A percentile compares a stretch with the other conserved stretches of the same genome.
Evolutionary conservation across 1,140 invertebrate species (phyloP).

Genomic region (Eufriesea mexicana): DNA sequence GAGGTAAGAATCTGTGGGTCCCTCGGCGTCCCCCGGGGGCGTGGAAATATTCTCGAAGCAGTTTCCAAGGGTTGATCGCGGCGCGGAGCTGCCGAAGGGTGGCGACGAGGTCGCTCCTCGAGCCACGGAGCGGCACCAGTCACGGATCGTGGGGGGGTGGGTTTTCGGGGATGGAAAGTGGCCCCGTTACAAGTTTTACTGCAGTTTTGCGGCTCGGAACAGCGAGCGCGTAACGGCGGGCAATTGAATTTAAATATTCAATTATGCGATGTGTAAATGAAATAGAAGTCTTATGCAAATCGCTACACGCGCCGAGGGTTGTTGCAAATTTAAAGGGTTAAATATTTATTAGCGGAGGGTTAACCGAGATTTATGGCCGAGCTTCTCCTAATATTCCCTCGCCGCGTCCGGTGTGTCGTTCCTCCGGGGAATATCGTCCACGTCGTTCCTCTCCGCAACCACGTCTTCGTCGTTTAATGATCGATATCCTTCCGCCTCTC

Average conservation of each 20-base stretch:
- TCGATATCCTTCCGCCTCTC: slow-evolving; percentile 1
- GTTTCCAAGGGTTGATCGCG: slow-evolving; percentile 72
- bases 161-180: slow-evolving; percentile 77
- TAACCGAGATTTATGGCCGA: slow-evolving; percentile 81
- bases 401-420: slow-evolving; percentile 40
- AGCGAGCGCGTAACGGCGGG: slow-evolving; percentile 80
- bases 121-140: slow-evolving; percentile 14
- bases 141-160: slow-evolving; percentile 35
- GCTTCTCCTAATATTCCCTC: slow-evolving; percentile 58
- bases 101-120: not conserved
- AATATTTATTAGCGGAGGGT: slow-evolving; percentile 83
- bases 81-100: slow-evolving; percentile 28
- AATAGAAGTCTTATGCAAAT: slow-evolving; percentile 85
- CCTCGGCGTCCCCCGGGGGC: slow-evolving; percentile 20
- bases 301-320: slow-evolving; percentile 81
- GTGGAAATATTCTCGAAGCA: slow-evolving; percentile 74
- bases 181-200: slow-evolving; percentile 83
- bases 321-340: slow-evolving; percentile 83
- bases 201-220: slow-evolving; percentile 82
- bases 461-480: not conserved
- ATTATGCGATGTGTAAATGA: slow-evolving; percentile 85
- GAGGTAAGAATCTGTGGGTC: slow-evolving; percentile 16
- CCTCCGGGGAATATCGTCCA: slow-evolving; percentile 50
- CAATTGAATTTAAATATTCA: slow-evolving; percentile 85
- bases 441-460: not conserved